Evolutionary conservation across 2,888 invertebrate genomes (phyloP), one percentile per base, ranked within the genome.

Genomic region (Dyspetes luteomarginatus): DNA sequence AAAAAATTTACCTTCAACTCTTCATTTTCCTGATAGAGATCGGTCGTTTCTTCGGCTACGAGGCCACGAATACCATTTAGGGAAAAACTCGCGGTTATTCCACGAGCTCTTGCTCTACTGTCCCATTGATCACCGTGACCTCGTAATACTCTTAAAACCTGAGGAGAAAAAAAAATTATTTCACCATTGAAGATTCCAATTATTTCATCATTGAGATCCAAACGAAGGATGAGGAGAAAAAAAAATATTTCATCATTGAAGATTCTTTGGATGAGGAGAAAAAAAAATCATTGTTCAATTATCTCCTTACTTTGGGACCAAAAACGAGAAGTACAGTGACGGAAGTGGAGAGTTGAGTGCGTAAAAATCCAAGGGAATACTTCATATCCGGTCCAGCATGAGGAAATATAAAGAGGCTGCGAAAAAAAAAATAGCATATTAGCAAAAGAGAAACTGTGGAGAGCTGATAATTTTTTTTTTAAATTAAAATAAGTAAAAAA

Each of bases 51-150:
- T 87, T 97, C 97, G 0, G 97, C 95, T 77, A 97, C 96, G 50
- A 97, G 93, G 0, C 97, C 97, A 12, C 84, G 84, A 75, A 97
- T 96, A 17, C 97, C 97, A 90, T 97, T 97, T 67, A 97, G 93
- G 0, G 97, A 97, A 87, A 97, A 97, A 2, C 97, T 96, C 1
- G 97, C 97, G 0, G 97, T 96, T 43, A 97, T 95, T 36, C 97
- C 97, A 17, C 97, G 94, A 0, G 97, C 97, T 68, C 96, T 94
- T 0, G 97, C 96, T 74, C 96, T 93, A 86, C 96, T 96, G 92
- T 97, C 97, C 97, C 97, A 97, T 86, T 97, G 97, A 91, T 97
- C 97, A 26, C 97, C 97, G 84, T 97, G 96, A 7, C 97, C 97
- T 83, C 96, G 95, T 5, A 96, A 93, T 7, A 98, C 97, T 62